phyloP scores from a whole-genome alignment of 2,113 vertebrate species.

The Abramis brama region DNA sequence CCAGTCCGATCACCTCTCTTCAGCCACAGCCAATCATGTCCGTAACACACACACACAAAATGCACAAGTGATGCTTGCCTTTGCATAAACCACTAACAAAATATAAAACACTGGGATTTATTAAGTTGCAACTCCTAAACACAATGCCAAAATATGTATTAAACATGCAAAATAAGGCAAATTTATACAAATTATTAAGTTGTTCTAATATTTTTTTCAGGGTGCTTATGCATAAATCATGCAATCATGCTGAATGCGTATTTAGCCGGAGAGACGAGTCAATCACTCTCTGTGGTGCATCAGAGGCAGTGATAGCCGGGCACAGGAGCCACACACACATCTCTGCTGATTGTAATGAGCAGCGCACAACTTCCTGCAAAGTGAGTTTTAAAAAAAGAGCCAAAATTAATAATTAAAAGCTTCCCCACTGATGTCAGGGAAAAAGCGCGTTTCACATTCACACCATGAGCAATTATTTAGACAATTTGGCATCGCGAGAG shows the following conservation, averaged over 20 bases:
- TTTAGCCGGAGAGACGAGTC: constrained; percentile 62
- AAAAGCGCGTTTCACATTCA: constrained; percentile 59
- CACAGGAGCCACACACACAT: constrained; percentile 71
- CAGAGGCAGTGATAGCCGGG: constrained; percentile 65
- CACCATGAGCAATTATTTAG: constrained; percentile 69
- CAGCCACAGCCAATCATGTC: background rate
- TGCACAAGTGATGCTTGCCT: background rate
- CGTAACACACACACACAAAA: background rate
- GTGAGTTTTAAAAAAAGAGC: constrained; percentile 68
- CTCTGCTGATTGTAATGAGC: constrained; percentile 78
- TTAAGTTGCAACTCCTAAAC: background rate
- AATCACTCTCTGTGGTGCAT: constrained; percentile 48
- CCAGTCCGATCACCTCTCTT: background rate
- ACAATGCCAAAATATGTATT: constrained; percentile 20
- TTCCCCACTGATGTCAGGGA: constrained; percentile 69
- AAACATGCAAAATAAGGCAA: constrained; percentile 65
- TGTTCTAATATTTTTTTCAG: constrained; percentile 52
- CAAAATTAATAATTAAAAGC: constrained; percentile 75
- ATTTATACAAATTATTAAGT: constrained; percentile 64
- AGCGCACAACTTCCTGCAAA: constrained; percentile 72
- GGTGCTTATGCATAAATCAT: constrained; percentile 80
- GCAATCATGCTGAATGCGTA: constrained; percentile 78
- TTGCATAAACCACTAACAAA: background rate
- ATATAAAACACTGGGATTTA: background rate
- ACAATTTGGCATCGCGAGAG: constrained; percentile 62